Base-by-base conservation (phyloP, 2,113 vertebrate species). In the Catharus fuscescens region DNA sequence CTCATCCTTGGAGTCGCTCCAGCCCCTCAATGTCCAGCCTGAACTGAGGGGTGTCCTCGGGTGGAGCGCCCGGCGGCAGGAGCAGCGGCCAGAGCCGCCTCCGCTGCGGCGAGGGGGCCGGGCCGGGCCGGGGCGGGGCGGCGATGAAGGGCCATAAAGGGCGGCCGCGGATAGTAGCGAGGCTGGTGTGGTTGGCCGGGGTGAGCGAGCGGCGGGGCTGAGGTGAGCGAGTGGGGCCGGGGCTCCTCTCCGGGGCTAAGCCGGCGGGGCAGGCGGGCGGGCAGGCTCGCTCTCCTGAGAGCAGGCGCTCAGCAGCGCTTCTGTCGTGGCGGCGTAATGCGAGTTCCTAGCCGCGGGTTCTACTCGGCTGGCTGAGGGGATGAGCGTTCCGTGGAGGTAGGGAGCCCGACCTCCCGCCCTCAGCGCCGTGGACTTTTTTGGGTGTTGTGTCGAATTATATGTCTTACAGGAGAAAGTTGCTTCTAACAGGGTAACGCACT, bases 391-490 rank as follows among this genome's bases (percentile, higher is more conserved):
- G 9, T 44, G 5, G 6, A n/a, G 28, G 28, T 26, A 52, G 50
- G 26, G 14, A 7, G 59, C 14, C 12, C 14, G 29, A 6, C 38
- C 48, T 13, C 2, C 14, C 3, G 19, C 54, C 28, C 8, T 8
- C 56, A 3, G 40, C 12, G 70, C 45, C 14, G 2, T 4, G 8
- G 6, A 1, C 1, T 8, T 25, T 14, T 32, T 5, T 3, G 17
- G 45, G 28, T 12, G 28, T 14, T 38, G 16, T 25, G n/a, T 23
- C 15, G 13, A 15, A 0, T 25, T 23, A 0, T 1, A 1, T 3
- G 6, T 8, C 17, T 25, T 14, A 2, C 0, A 28, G 32, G 38
- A n/a, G 26, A 20, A 21, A 36, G 2, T 12, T 20, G 5, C 14
- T 9, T n/a, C 53, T 19, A 40, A 61, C 26, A 2, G 52, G 3